These are phyloP conservation scores for Zhuqinia jingwanae DNA, from an alignment of 2,888 invertebrate species.

Conservation along the genomic window DNA sequence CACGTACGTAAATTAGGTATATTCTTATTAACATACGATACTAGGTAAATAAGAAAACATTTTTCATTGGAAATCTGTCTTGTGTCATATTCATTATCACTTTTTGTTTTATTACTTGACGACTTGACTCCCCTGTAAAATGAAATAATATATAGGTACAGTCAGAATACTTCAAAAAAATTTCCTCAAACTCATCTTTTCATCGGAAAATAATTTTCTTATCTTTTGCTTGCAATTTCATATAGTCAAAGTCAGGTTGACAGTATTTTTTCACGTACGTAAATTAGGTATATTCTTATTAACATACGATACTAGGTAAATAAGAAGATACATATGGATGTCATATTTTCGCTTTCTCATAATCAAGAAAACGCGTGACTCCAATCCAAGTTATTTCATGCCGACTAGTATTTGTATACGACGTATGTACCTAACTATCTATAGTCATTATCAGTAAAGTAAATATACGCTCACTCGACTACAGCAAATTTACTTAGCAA, in stretches of 20 bases:
- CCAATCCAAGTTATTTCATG: not conserved
- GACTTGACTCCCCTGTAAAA: too few relatives aligned
- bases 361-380: not conserved
- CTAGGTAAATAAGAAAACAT: not conserved
- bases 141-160: too few relatives aligned
- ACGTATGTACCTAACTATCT: not conserved
- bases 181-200: too few relatives aligned
- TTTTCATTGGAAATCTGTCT: not conserved
- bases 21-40: too few relatives aligned
- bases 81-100: too few relatives aligned
- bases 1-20: not conserved
- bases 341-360: not conserved
- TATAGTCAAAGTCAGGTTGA: too few relatives aligned
- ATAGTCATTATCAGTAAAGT: conserved; percentile 16
- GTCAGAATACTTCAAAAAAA: too few relatives aligned
- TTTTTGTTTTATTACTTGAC: conserved; percentile 4
- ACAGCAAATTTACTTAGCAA: not conserved
- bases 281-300: too few relatives aligned
- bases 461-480: not conserved
- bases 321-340: not conserved
- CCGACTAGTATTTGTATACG: not conserved
- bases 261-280: not conserved
- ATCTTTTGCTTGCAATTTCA: not conserved
- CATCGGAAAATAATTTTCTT: not conserved
- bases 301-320: not conserved